Base-by-base conservation (phyloP, 2,888 invertebrate genomes). In the Aethes cnicana region DNA sequence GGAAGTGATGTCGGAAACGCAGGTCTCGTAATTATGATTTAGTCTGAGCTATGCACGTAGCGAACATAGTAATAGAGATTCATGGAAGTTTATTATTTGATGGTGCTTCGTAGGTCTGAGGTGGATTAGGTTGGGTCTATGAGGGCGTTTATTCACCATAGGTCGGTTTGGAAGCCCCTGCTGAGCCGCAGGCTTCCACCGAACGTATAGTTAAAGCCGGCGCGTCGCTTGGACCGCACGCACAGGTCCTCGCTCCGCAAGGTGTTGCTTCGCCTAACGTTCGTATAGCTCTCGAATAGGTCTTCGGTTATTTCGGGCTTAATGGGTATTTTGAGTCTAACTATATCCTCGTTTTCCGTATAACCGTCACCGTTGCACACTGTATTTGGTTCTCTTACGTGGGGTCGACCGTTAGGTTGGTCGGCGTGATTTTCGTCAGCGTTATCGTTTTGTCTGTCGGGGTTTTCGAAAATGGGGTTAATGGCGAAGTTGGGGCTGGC, bases 401-500 rank as follows among this genome's bases (percentile, higher is more conserved):
- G 84, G 28, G 43, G 67, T 66, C 65, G 70, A 69, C 69, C 62
- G 56, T 66, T 72, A 62, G 58, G 64, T 62, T 69, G 63, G 64
- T 79, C 69, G 65, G 72, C 66, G 66, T 76, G 76, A 72, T 71
- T 75, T 57, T 83, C 76, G 72, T 82, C 77, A 69, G 74, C 68
- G 72, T 69, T 74, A 73, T 82, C 74, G 68, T 73, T 72, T 61
- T 74, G 77, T 77, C 69, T 81, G 62, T 86, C 78, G 64, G 75
- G 74, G 62, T 84, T 83, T 79, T 90, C 86, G 68, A 91, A 93
- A 60, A 93, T 82, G 54, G 93, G 93, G 82, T 93, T 93, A 64
- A 92, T 85, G 46, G 92, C 92, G 74, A 92, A 92, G 76, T 91
- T 91, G 74, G 91, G 91, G 68, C 91, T 91, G 62, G 91, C 91